Evolutionary conservation across 2,113 vertebrate species (phyloP).

Genomic region (Xiphophorus couchianus): DNA sequence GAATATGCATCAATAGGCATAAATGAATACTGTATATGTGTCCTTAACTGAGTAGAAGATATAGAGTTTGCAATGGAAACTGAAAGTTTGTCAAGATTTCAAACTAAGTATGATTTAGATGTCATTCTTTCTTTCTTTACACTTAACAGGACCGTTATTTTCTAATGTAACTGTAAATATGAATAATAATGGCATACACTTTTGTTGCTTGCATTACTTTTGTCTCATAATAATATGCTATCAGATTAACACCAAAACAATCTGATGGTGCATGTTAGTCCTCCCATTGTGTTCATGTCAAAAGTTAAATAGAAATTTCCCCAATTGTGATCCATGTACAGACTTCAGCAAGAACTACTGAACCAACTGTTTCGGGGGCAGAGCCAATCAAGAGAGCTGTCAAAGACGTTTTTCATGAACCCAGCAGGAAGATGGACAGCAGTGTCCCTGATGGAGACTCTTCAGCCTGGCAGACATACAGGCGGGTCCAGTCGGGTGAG

Average conservation of each 20-base stretch:
- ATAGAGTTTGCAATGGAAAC: too few relatives aligned
- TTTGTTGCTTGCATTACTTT: neutral
- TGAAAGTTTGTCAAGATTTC: too few relatives aligned
- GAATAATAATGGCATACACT: neutral
- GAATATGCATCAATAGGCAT: too few relatives aligned
- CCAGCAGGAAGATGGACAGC: slow-evolving; percentile 62
- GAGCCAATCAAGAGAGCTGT: slow-evolving; percentile 74
- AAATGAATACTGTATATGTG: too few relatives aligned
- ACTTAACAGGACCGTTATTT: neutral
- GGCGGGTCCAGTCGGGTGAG: slow-evolving; percentile 62
- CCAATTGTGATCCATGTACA: slow-evolving; percentile 31
- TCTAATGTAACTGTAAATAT: too few relatives aligned
- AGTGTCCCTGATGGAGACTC: slow-evolving; percentile 61
- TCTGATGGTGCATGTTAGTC: neutral
- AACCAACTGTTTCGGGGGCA: slow-evolving; percentile 32
- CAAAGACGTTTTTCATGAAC: slow-evolving; percentile 73
- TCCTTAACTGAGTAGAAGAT: too few relatives aligned
- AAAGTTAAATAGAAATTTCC: neutral
- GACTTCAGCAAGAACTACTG: slow-evolving; percentile 44
- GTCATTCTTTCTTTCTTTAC: too few relatives aligned
- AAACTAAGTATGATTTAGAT: too few relatives aligned
- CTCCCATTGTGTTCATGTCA: neutral
- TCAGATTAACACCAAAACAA: neutral
- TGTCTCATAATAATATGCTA: slow-evolving; percentile 1
- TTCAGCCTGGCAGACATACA: slow-evolving; percentile 73